Conservation (phyloP, 53 echinoderm and acorn worm genomes). For the Stichopus horrens region DNA sequence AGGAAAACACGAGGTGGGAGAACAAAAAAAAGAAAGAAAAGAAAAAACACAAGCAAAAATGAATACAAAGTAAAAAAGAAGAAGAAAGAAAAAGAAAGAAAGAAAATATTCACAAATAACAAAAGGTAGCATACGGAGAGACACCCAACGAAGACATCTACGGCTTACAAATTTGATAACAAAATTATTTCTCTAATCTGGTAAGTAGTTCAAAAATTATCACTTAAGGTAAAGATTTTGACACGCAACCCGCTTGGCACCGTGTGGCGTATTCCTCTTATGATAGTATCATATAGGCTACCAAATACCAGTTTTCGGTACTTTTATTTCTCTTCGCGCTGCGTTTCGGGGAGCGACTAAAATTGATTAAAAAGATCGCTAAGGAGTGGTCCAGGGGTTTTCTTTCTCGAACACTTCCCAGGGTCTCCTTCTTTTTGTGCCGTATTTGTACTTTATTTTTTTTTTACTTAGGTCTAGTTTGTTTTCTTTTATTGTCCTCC, state of each 20-base stretch:
- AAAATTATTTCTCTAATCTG: constrained; percentile 27
- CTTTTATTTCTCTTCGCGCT: constrained; percentile 17
- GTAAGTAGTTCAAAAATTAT: constrained; percentile 39
- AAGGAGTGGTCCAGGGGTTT: constrained; percentile 20
- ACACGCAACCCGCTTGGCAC: constrained; percentile 32
- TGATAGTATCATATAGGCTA: neutral
- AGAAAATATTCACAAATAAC: neutral
- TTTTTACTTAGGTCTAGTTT: neutral
- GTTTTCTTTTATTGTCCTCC: constrained; percentile 1
- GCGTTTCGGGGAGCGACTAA: constrained; percentile 8
- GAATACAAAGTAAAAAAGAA: too few species aligned
- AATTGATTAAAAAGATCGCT: constrained; percentile 25
- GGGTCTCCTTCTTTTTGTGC: constrained; percentile 23
- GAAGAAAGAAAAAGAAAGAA: neutral
- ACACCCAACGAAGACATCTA: constrained; percentile 10
- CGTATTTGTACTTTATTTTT: neutral
- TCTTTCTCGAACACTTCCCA: neutral
- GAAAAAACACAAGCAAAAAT: too few species aligned
- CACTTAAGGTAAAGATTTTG: constrained; percentile 10
- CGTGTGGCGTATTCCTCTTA: constrained; percentile 6
- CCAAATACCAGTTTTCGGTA: constrained; percentile 5
- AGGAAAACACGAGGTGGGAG: neutral
- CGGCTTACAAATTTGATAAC: constrained; percentile 18
- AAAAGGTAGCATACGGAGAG: neutral
- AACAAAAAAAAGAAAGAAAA: too few species aligned